A percentile compares a stretch with the other conserved stretches of the same genome.
These are phyloP conservation scores for Syrista parreyssii DNA, from an alignment of 2,888 invertebrate species.

Conservation along the genomic window DNA sequence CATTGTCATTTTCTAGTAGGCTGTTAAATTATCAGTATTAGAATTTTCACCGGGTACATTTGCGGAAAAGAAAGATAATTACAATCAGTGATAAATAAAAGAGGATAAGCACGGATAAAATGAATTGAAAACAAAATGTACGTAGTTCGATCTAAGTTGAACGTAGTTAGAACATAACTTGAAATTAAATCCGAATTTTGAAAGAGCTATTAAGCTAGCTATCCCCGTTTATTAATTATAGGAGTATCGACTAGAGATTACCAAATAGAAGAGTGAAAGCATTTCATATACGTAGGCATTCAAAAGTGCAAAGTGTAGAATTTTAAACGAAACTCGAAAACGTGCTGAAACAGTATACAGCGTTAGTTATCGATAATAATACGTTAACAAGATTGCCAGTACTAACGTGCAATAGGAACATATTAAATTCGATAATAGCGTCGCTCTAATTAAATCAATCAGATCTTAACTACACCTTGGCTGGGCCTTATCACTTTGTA, in stretches of 20 bases:
- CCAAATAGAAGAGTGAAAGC: neutral
- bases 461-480: neutral
- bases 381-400: neutral
- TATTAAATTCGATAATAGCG: neutral
- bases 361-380: neutral
- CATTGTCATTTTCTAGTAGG: conserved; percentile 23
- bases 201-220: neutral
- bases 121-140: neutral
- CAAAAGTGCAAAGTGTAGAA: neutral
- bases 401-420: neutral
- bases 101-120: neutral
- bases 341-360: neutral
- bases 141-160: neutral
- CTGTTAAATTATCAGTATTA: conserved; percentile 53
- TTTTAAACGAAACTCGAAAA: neutral
- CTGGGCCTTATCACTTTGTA: neutral
- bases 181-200: neutral
- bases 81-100: neutral
- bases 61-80: neutral
- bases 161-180: neutral
- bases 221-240: neutral
- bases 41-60: conserved; percentile 4
- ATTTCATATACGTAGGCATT: neutral
- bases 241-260: neutral
- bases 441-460: neutral